Percentiles rank a stretch among this genome's conserved stretches.
These are phyloP conservation scores for Podilymbus podiceps DNA, from an alignment of 2,113 vertebrate genomes.

Conservation along the genomic window DNA sequence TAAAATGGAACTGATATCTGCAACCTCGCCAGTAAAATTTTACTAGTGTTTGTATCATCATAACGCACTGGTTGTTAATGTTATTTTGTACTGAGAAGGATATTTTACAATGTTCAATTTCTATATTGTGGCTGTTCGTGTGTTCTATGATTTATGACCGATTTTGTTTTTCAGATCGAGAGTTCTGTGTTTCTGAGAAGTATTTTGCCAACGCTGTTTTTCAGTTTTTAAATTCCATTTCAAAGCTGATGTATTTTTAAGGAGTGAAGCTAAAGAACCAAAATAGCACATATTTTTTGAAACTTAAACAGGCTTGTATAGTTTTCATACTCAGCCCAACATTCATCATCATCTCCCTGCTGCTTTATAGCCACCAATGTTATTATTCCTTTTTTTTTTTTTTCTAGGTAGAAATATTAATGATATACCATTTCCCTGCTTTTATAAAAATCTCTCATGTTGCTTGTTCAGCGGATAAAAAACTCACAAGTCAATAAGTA, in stretches of 20 bases:
- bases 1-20: neutral
- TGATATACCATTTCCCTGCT: neutral
- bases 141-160: neutral
- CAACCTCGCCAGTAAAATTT: neutral
- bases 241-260: slow-evolving; percentile 12
- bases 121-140: neutral
- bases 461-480: neutral
- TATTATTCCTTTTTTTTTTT: neutral
- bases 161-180: neutral
- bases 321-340: neutral
- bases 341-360: slow-evolving; percentile 40
- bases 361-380: slow-evolving; percentile 1
- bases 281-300: neutral
- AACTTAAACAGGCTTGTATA: neutral
- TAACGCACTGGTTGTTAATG: neutral
- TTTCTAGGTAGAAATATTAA: slow-evolving; percentile 15
- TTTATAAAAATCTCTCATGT: slow-evolving; percentile 4
- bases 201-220: neutral
- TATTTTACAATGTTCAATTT: neutral
- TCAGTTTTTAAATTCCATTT: neutral
- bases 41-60: neutral
- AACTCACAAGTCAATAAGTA: neutral
- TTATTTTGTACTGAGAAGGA: neutral
- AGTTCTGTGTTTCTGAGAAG: neutral
- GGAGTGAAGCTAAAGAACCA: neutral